Evolutionary conservation across 2,888 invertebrate genomes (phyloP).

Genomic region (Protophormia terraenovae): DNA sequence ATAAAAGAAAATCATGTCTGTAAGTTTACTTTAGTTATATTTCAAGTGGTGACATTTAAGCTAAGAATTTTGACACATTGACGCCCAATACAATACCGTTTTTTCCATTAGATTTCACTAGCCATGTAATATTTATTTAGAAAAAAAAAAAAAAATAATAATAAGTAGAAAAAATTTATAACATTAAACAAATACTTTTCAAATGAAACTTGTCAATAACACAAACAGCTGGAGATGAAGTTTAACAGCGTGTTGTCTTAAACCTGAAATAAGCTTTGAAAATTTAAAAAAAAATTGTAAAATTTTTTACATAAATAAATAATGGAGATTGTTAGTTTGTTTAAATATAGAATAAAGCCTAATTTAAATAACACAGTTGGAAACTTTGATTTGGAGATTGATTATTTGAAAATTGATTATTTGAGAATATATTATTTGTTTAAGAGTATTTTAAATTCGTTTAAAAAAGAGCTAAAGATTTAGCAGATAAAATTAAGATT

Average conservation of each 20-base stretch:
- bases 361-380: not conserved
- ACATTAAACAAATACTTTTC: not conserved
- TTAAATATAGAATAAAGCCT: not conserved
- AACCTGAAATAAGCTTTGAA: slow-evolving; percentile 1
- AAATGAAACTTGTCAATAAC: slow-evolving; percentile 12
- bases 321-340: not conserved
- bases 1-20: not conserved
- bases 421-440: no score
- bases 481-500: no score
- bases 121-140: no score
- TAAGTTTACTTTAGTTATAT: not conserved
- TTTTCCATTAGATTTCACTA: not conserved
- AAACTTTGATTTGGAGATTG: no score
- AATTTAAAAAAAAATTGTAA: not conserved
- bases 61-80: slow-evolving; percentile 38
- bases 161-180: slow-evolving; percentile 20
- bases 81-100: slow-evolving; percentile 15
- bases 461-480: no score
- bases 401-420: no score
- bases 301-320: not conserved
- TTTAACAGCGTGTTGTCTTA: slow-evolving; percentile 7
- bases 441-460: no score
- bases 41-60: slow-evolving; percentile 3
- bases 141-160: not conserved
- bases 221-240: slow-evolving; percentile 14